Base-by-base conservation (phyloP, 2,888 invertebrate genomes). In the Nymphalis polychloros region DNA sequence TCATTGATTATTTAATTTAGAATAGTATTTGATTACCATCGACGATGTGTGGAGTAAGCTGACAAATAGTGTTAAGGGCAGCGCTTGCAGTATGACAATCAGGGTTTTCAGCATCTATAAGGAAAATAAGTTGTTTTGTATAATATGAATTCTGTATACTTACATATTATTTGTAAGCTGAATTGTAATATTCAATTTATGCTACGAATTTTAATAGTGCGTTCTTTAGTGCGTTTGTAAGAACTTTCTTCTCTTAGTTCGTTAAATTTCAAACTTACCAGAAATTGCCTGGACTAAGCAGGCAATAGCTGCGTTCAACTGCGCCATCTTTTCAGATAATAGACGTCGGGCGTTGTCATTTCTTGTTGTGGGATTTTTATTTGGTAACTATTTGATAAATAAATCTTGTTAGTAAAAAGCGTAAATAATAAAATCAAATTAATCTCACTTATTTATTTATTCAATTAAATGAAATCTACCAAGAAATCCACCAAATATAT, bases 251-350 rank as follows among this genome's bases (percentile, higher is more conserved):
- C 7, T 20, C 19, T 19, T 19, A 50, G 10, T 19, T 19, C 4
- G 16, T 2, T 16, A 16, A 52, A 23, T 16, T 23, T 16, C 10
- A n/a, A 13, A 52, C 52, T 63, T 68, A 86, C 87, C 84, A 2
- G 79, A 67, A 4, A 82, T 79, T 3, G 86, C 82, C 0, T 76
- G 74, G 0, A 84, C 73, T 5, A 87, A 76, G 0, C 81, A 75
- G 0, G 86, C 86, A 4, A 86, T 68, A 1, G 86, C 84, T 0
- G 85, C 86, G 65, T 86, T 86, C 19, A 86, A 77, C 35, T 78
- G 79, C 0, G 83, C 82, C 55, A 87, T 31, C 31, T 72, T 75
- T 16, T 79, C 73, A 2, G 81, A 69, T 16, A 86, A 20, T 31
- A 59, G 49, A 8, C 35, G 20, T 35, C 49, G 61, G 16, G n/a